Evolutionary conservation across 1,140 invertebrate species (phyloP), one percentile per base, ranked within the genome.

Genomic region (Diabrotica virgifera): DNA sequence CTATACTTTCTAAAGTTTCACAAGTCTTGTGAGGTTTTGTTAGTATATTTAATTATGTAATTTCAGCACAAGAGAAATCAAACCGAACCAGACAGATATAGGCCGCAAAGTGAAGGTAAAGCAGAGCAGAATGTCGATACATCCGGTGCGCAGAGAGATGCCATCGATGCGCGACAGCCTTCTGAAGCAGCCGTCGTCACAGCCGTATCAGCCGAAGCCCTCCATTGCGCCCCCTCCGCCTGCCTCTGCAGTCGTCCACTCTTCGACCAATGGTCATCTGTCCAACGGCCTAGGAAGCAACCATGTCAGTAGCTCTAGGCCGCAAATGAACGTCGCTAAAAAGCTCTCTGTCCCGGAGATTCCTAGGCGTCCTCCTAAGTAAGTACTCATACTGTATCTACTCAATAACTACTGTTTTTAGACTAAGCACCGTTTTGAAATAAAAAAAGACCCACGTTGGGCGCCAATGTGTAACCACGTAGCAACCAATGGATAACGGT

Each of bases 11-110:
- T 24, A 24, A 24, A 24, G 24, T 24, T 24, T 24, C 24, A 24
- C 4, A 24, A 24, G 24, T 24, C 1, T 4, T 24, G 24, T 24
- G 24, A 2, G 24, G 24, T 24, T 24, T 24, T 24, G 24, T 24
- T 24, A 24, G 24, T 24, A 24, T 1, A n/a, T n/a, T n/a, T n/a
- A 24, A 24, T 46, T 46, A 46, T 70, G 64, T 68, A 36, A 52
- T 85, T 85, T 36, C 82, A 94, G 92, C 81, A 93, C 94, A 72
- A 89, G 93, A 77, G 93, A 94, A 75, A 95, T 96, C 73, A 95
- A 96, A 83, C 85, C 90, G 66, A 93, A 92, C 80, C 90, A 91
- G 76, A 89, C 89, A 70, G 90, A 93, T 80, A 92, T 94, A 73
- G 91, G 93, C 52, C 83, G 89, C 65, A 91, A 91, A 79, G 87